Conservation (phyloP, 2,797 vertebrate species). For the Eulemur albifrons region DNA sequence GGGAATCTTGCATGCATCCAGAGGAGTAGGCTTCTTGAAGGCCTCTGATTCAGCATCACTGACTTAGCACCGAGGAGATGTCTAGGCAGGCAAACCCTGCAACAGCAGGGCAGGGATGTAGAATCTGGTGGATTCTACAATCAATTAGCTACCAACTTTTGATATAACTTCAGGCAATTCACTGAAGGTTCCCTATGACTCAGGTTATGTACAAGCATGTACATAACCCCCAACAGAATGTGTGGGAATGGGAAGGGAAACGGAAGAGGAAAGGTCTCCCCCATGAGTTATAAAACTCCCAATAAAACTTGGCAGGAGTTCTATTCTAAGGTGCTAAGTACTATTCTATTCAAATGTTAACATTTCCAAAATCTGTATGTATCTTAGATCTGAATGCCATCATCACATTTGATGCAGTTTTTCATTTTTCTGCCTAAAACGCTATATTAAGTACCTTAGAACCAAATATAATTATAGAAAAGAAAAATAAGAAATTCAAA, state of each 20-base stretch:
- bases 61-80: background rate
- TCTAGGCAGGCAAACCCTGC: background rate
- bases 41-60: background rate
- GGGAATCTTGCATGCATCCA: background rate
- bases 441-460: background rate
- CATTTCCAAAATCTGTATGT: conserved; percentile 10
- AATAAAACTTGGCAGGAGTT: background rate
- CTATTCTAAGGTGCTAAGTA: background rate
- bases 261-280: background rate
- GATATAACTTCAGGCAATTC: background rate
- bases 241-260: background rate
- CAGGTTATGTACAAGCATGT: background rate
- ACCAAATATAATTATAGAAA: background rate
- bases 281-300: background rate
- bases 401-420: background rate
- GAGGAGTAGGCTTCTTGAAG: background rate
- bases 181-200: background rate
- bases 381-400: background rate
- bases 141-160: background rate
- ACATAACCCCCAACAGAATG: background rate
- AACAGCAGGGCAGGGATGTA: background rate
- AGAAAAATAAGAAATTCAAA: background rate
- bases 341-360: background rate
- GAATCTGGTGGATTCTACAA: background rate
- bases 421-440: background rate